Conservation (phyloP, 2,113 vertebrate species). For the Rafetus swinhoei region DNA sequence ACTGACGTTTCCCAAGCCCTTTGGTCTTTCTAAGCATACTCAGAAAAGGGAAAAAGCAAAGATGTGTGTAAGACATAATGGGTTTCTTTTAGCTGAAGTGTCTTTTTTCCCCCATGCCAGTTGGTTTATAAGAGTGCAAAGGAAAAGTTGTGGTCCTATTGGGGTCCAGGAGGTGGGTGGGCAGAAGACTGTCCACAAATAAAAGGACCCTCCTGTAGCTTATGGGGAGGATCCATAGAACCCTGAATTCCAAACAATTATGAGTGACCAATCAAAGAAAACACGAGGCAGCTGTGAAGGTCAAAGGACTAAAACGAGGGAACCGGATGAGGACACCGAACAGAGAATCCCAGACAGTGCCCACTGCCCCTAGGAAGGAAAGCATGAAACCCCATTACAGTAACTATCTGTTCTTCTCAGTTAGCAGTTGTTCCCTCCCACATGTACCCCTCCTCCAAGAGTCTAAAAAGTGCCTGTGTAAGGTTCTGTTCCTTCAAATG, state of each 20-base stretch:
- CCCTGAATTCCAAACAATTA: too few species aligned
- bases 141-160: slow-evolving; percentile 56
- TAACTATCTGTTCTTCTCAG: background rate
- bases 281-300: too few species aligned
- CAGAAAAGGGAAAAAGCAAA: slow-evolving; percentile 73
- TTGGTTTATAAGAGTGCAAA: slow-evolving; percentile 53
- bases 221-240: too few species aligned
- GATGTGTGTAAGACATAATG: slow-evolving; percentile 76
- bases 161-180: too few species aligned
- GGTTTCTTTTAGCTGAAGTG: slow-evolving; percentile 58
- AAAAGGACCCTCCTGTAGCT: too few species aligned
- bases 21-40: slow-evolving; percentile 78
- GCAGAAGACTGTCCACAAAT: too few species aligned
- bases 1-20: slow-evolving; percentile 74
- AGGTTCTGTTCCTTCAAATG: background rate
- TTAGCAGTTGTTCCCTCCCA: slow-evolving; percentile 11
- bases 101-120: slow-evolving; percentile 48
- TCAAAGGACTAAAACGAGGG: too few species aligned
- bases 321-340: too few species aligned
- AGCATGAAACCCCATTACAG: slow-evolving; percentile 45
- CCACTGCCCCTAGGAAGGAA: slow-evolving; percentile 7
- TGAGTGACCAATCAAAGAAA: too few species aligned
- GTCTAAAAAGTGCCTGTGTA: slow-evolving; percentile 17
- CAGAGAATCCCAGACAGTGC: too few species aligned
- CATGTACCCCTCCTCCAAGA: slow-evolving; percentile 35